A percentile compares a stretch with the other conserved stretches of the same genome.
Conservation (phyloP, 2,797 vertebrate species). For the Muscicapa comitata region DNA sequence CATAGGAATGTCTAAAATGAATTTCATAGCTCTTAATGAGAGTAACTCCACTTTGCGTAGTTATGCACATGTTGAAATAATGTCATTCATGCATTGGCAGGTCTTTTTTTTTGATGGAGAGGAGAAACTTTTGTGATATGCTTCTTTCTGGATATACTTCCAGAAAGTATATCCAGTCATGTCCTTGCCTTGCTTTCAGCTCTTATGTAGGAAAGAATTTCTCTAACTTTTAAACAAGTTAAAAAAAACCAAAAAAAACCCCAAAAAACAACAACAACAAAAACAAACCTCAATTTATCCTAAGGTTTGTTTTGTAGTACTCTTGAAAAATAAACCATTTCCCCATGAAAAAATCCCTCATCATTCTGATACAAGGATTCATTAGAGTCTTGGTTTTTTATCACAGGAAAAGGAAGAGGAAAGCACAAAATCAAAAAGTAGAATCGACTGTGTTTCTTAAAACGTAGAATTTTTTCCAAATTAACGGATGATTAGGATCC, state of each 20-base stretch:
- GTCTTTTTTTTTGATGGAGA: accelerated
- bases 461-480: not conserved
- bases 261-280: not conserved
- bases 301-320: not conserved
- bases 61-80: not conserved
- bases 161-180: too few species aligned
- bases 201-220: not conserved
- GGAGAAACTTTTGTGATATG: not conserved
- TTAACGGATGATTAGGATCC: conserved; percentile 25
- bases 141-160: not conserved
- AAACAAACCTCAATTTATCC: not conserved
- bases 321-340: not conserved
- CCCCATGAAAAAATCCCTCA: not conserved
- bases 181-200: not conserved
- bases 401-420: not conserved
- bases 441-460: not conserved
- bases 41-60: not conserved
- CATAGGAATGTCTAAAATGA: not conserved
- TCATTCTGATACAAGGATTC: not conserved
- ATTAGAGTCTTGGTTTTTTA: not conserved
- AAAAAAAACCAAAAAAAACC: not conserved
- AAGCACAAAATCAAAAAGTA: not conserved
- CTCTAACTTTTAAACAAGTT: not conserved
- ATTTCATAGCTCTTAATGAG: not conserved
- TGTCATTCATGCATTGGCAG: not conserved